Evolutionary conservation across 23 tunicate species (phyloP).

Genomic region (Phallusia fumigata): DNA sequence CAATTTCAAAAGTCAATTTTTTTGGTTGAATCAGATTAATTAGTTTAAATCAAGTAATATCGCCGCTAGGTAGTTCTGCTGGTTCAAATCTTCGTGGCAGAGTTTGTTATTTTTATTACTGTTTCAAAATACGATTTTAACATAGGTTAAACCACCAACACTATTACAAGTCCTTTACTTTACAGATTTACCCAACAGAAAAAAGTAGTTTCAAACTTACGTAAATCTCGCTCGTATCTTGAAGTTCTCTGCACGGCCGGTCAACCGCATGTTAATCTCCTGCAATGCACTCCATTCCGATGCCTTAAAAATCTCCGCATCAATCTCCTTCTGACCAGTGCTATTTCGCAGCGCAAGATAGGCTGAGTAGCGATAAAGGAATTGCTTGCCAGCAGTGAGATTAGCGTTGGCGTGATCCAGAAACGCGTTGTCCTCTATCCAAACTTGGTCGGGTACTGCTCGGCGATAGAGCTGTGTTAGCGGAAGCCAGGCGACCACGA

Average conservation of each 20-base stretch:
- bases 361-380: constrained; percentile 4
- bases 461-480: background rate
- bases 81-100: no score
- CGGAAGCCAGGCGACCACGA: constrained; percentile 6
- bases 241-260: background rate
- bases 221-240: background rate
- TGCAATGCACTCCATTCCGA: background rate
- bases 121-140: no score
- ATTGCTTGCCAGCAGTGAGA: background rate
- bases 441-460: background rate
- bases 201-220: constrained; percentile 3
- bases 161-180: no score
- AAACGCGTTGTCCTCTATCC: background rate
- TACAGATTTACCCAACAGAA: no score
- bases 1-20: no score
- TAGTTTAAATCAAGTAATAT: no score
- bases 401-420: background rate
- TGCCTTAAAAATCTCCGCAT: background rate
- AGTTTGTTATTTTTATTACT: no score
- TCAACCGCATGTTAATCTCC: background rate
- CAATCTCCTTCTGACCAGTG: background rate
- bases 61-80: no score
- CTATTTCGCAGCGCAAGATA: background rate
- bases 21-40: no score
- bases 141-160: no score